Conservation (phyloP, 2,888 invertebrate species). For the Dorcus hopei region DNA sequence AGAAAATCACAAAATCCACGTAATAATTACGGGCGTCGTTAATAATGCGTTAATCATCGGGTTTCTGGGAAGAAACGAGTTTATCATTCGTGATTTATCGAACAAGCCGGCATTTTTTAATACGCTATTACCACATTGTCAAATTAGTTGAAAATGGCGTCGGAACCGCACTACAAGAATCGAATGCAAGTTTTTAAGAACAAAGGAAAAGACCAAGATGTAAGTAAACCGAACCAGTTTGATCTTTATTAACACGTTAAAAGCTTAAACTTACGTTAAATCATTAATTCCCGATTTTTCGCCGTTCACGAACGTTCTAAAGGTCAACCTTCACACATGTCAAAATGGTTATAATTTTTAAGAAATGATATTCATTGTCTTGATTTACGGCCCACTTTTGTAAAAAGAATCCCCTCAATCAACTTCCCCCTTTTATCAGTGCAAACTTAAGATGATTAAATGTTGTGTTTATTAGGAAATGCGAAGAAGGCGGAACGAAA, state of each 20-base stretch:
- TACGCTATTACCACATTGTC: slow-evolving; percentile 32
- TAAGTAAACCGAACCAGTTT: slow-evolving; percentile 57
- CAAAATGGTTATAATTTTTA: slow-evolving; percentile 15
- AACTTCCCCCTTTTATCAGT: not conserved
- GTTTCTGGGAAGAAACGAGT: too few species aligned
- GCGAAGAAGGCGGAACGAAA: slow-evolving; percentile 94
- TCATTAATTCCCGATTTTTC: too few species aligned
- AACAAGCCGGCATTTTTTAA: slow-evolving; percentile 22
- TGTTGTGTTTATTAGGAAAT: slow-evolving; percentile 70
- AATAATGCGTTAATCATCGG: not conserved
- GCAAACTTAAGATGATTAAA: not conserved
- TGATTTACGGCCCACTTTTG: not conserved
- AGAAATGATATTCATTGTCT: not conserved
- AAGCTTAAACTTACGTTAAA: too few species aligned
- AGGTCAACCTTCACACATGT: slow-evolving; percentile 16
- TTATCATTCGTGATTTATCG: not conserved
- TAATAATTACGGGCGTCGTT: not conserved
- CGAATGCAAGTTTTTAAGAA: slow-evolving; percentile 96
- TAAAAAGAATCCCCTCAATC: not conserved
- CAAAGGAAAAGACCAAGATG: slow-evolving; percentile 99
- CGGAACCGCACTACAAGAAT: slow-evolving; percentile 72
- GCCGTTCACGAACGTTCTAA: slow-evolving; percentile 2
- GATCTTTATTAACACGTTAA: too few species aligned
- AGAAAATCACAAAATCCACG: not conserved
- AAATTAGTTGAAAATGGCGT: slow-evolving; percentile 65